phyloP scores from a whole-genome alignment of 2,113 vertebrate genomes.

The Fregata magnificens region DNA sequence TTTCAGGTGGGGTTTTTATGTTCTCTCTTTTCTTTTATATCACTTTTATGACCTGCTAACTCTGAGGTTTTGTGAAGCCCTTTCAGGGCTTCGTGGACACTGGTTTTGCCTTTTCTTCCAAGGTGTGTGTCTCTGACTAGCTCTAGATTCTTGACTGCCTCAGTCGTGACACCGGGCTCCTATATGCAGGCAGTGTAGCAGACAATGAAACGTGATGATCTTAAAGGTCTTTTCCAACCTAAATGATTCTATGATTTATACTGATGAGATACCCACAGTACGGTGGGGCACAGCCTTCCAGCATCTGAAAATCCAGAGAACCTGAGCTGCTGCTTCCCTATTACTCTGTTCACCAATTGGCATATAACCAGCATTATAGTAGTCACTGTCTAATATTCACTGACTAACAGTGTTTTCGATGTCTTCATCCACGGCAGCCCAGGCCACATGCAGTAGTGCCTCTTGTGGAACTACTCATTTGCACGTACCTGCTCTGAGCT shows the following conservation, averaged over 20 bases:
- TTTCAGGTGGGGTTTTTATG: neutral
- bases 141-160: neutral
- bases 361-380: accelerated
- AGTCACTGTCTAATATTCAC: neutral
- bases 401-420: accelerated
- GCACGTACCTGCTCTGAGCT: neutral
- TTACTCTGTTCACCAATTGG: neutral
- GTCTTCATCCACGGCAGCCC: neutral
- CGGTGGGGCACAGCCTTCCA: too few relatives aligned
- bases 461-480: neutral
- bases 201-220: neutral
- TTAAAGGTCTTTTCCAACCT: too few relatives aligned
- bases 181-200: neutral
- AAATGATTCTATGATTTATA: neutral
- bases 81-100: neutral
- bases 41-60: neutral
- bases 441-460: neutral
- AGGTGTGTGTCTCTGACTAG: neutral
- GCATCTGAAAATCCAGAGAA: neutral
- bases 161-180: neutral
- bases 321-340: neutral
- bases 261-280: neutral
- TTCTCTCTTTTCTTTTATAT: neutral
- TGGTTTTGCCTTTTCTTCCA: neutral
- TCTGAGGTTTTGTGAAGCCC: neutral